Evolutionary conservation across 2,797 vertebrate species (phyloP), one percentile per base, ranked within the genome.

Genomic region (Micromesistius poutassou): DNA sequence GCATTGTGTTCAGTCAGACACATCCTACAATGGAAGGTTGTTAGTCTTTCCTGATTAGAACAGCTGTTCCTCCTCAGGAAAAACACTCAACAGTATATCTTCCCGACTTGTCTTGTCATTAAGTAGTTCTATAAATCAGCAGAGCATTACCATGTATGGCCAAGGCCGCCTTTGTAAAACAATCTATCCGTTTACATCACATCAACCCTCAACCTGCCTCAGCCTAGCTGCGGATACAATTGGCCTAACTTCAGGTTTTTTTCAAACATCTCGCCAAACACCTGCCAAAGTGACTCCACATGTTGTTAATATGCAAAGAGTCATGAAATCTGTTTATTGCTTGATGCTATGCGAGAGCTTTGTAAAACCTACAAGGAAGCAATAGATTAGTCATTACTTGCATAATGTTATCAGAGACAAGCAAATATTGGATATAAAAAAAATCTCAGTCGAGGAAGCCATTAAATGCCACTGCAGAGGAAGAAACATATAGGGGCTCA

Each of bases 1-100:
- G 73, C 71, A 74, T 90, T 82, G 85, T 87, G 82, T 76, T 72
- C 76, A 80, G 74, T 77, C 82, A 84, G 77, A 87, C 76, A 75
- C 31, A 80, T 77, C 73, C 25, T 68, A 68, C 76, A 71, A 81
- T 80, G 73, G 80, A 78, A 78, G 76, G 76, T 77, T 83, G 79
- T 90, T 90, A 77, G 84, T 88, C 82, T 86, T 87, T 84, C 84
- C 86, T 89, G 84, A 92, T 93, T 90, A 86, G 74, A 82, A 84
- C 87, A 91, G 87, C 89, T 91, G 90, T 89, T 90, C 89, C 83
- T 84, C 72, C 81, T 88, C 80, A 76, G 80, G 75, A 78, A 84
- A 85, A 82, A 78, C 13, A 0, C 66, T 82, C 42, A 71, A 81
- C 46, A 72, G 83, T 92, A 68, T 31, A 85, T 91, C 89, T 84